A percentile compares a stretch with the other conserved stretches of the same genome.
Evolutionary conservation across 30 jellyfish, hydroid and myxozoan genomes (phyloP).

Genomic region (Sanderia malayensis): DNA sequence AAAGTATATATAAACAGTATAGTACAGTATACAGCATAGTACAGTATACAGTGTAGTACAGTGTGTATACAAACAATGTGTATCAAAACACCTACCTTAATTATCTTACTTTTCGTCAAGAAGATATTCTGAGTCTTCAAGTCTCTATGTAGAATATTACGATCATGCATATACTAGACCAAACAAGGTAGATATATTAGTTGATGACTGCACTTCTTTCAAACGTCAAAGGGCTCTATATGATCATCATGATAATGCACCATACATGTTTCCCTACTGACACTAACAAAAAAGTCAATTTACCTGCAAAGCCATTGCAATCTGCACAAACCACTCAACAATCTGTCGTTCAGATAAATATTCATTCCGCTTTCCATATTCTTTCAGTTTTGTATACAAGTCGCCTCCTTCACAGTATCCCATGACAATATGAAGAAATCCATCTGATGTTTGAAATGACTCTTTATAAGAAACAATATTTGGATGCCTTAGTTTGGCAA

Average conservation of each 20-base stretch:
- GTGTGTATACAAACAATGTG: too few species aligned
- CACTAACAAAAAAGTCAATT: too few species aligned
- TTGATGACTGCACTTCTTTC: too few species aligned
- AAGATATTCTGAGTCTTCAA: conserved; percentile 94
- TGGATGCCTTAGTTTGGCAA: conserved; percentile 92
- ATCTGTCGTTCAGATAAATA: conserved; percentile 74
- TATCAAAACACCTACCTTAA: conserved; percentile 72
- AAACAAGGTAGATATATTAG: too few species aligned
- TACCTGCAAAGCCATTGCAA: conserved; percentile 98
- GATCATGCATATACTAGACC: conserved; percentile 94
- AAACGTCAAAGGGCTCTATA: too few species aligned
- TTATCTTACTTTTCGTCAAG: conserved; percentile 85
- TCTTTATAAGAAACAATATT: conserved; percentile 95
- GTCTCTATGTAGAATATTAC: conserved; percentile 90
- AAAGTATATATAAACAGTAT: too few species aligned
- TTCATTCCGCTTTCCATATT: conserved; percentile 78
- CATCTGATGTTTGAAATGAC: conserved; percentile 80
- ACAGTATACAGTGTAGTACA: too few species aligned
- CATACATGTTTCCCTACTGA: too few species aligned
- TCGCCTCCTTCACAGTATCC: conserved; percentile 99
- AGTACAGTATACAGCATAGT: too few species aligned
- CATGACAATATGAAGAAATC: conserved; percentile 86
- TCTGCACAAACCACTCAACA: conserved; percentile 98
- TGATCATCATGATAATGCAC: too few species aligned
- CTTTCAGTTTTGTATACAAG: conserved; percentile 78